Conservation (phyloP, 2,797 vertebrate species). For the Pseudochaenichthys georgianus region DNA sequence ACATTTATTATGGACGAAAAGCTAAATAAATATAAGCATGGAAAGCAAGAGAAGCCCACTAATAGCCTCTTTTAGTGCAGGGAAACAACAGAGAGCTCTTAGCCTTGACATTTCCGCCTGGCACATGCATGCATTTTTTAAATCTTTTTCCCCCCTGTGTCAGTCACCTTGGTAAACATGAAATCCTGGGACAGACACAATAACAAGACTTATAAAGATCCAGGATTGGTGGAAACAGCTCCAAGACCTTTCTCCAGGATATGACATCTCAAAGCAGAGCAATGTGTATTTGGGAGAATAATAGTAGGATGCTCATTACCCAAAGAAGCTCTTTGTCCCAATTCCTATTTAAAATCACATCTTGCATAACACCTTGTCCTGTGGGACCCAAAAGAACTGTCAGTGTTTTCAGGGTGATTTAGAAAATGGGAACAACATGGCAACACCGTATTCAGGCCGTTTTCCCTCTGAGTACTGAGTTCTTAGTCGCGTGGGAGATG, state of each 20-base stretch:
- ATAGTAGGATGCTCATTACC: conserved; percentile 27
- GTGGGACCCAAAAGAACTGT: conserved; percentile 63
- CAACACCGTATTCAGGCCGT: conserved; percentile 66
- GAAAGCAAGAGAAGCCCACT: conserved; percentile 39
- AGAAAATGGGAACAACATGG: conserved; percentile 58
- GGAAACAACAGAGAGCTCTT: conserved; percentile 73
- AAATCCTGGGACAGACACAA: conserved; percentile 30
- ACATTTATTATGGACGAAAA: conserved; percentile 2
- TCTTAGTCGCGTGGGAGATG: conserved; percentile 52
- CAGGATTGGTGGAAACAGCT: conserved; percentile 20
- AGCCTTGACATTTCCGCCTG: conserved; percentile 79
- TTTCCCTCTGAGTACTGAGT: conserved; percentile 46
- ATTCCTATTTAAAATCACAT: conserved; percentile 55
- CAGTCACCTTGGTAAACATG: conserved; percentile 37
- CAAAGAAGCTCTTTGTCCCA: conserved; percentile 48
- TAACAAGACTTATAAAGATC: conserved; percentile 22
- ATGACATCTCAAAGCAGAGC: conserved; percentile 29
- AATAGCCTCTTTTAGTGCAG: conserved; percentile 58
- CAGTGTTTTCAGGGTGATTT: conserved; percentile 65
- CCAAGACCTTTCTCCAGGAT: conserved; percentile 22
- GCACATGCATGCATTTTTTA: conserved; percentile 79
- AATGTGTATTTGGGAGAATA: conserved; percentile 12
- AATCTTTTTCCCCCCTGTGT: conserved; percentile 37
- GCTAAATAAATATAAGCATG: conserved; percentile 26
- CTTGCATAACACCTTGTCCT: conserved; percentile 59